These are phyloP conservation scores for Limnephilus lunatus DNA, from an alignment of 2,888 invertebrate species.

Conservation along the genomic window DNA sequence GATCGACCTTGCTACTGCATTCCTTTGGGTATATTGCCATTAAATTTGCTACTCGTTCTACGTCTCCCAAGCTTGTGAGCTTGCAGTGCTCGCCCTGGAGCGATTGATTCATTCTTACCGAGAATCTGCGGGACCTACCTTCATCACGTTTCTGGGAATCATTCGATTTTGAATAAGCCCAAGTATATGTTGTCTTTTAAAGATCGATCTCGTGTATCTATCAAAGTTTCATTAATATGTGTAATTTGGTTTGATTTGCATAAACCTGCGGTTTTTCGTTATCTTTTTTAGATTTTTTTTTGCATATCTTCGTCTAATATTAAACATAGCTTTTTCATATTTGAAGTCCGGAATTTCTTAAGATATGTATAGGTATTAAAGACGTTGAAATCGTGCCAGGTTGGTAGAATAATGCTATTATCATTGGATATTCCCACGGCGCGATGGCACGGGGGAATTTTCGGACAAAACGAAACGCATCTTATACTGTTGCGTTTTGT, in stretches of 20 bases:
- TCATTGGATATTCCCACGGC: slow-evolving; percentile 19
- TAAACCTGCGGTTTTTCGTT: neutral
- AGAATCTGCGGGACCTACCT: neutral
- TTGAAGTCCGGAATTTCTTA: neutral
- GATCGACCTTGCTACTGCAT: slow-evolving; percentile 61
- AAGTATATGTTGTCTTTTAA: neutral
- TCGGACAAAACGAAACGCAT: slow-evolving; percentile 10
- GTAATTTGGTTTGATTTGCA: neutral
- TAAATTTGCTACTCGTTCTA: neutral
- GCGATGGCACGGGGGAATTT: neutral
- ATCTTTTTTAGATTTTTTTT: neutral
- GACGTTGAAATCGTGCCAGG: slow-evolving; percentile 7
- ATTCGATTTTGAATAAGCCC: neutral
- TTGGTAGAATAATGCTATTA: slow-evolving; percentile 9
- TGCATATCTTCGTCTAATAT: too few relatives aligned
- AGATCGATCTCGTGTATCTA: neutral
- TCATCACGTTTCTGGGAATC: neutral
- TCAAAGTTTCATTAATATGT: neutral
- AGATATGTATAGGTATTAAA: neutral
- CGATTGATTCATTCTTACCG: slow-evolving; percentile 12
- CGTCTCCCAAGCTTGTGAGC: neutral
- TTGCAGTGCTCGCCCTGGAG: neutral
- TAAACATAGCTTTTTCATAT: neutral
- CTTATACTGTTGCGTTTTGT: neutral
- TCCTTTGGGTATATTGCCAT: slow-evolving; percentile 61